Percentiles rank a stretch among this genome's conserved stretches.
Conservation (phyloP, 2,113 vertebrate genomes). For the Etheostoma spectabile region DNA sequence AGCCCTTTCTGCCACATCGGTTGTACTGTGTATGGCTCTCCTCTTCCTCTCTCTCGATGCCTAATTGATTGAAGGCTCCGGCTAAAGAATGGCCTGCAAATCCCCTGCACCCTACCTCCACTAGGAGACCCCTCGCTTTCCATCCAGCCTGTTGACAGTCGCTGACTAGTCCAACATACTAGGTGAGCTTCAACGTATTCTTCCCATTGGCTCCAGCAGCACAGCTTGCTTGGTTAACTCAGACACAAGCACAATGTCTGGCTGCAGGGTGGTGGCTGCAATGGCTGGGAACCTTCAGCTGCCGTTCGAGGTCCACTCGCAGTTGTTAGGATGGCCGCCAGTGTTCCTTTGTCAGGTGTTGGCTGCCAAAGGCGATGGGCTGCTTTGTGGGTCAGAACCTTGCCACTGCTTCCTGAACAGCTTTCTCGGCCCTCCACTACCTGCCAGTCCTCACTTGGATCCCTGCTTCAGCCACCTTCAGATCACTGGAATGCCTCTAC, state of each 20-base stretch:
- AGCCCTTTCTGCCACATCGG: background rate
- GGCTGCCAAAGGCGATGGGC: too few relatives aligned
- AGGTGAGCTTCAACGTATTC: background rate
- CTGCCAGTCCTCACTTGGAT: too few relatives aligned
- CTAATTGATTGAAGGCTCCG: background rate
- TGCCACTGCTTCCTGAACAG: background rate
- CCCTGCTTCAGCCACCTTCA: too few relatives aligned
- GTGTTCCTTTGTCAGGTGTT: too few relatives aligned
- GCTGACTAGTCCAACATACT: background rate
- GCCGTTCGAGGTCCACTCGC: background rate
- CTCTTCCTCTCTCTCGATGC: background rate
- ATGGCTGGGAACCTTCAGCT: background rate
- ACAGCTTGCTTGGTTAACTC: background rate
- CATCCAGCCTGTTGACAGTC: background rate
- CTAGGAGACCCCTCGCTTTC: background rate
- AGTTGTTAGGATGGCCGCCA: background rate
- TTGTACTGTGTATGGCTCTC: background rate
- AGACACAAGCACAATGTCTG: background rate
- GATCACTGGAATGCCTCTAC: too few relatives aligned
- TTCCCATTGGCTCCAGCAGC: background rate
- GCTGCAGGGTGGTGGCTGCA: background rate
- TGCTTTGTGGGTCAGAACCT: background rate
- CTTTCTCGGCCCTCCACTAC: background rate
- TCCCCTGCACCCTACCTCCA: background rate
- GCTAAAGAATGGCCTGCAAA: too few relatives aligned